Percentiles rank a stretch among this genome's conserved stretches.
phyloP scores from a whole-genome alignment of 2,888 invertebrate genomes.

The Zhuqinia jingwanae region DNA sequence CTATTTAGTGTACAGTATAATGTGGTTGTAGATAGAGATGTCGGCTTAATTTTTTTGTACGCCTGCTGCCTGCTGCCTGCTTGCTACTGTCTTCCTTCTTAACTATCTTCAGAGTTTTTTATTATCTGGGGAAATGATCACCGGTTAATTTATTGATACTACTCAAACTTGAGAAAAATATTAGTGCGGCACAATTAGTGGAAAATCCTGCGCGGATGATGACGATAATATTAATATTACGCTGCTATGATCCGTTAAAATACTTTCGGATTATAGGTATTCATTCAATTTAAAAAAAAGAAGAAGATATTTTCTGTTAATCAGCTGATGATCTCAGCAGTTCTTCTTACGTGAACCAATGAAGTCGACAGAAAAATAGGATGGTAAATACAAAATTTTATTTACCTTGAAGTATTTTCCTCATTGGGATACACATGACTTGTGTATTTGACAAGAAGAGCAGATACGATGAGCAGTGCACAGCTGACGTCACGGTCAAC shows the following conservation, averaged over 20 bases:
- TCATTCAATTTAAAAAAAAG: too few relatives aligned
- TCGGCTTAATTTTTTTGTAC: too few relatives aligned
- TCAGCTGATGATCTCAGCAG: slow-evolving; percentile 37
- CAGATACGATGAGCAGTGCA: not conserved
- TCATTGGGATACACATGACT: not conserved
- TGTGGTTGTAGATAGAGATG: too few relatives aligned
- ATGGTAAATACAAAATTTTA: not conserved
- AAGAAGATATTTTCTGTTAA: slow-evolving; percentile 5
- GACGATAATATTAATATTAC: not conserved
- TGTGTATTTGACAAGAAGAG: not conserved
- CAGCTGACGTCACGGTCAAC: slow-evolving; percentile 23
- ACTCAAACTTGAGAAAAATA: too few relatives aligned
- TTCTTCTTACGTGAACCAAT: slow-evolving; percentile 26
- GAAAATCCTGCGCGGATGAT: not conserved
- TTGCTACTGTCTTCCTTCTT: too few relatives aligned
- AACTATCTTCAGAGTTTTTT: too few relatives aligned
- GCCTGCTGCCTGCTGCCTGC: too few relatives aligned
- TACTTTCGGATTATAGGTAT: not conserved
- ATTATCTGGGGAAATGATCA: too few relatives aligned
- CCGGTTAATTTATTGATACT: too few relatives aligned
- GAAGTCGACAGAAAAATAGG: not conserved
- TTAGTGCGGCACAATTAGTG: too few relatives aligned
- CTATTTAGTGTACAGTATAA: too few relatives aligned
- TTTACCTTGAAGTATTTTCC: slow-evolving; percentile 26
- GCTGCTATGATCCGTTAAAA: slow-evolving; percentile 6